Percentiles rank a stretch among this genome's conserved stretches.
phyloP scores from a whole-genome alignment of 2,797 vertebrate genomes.

The Simalia tracyae region DNA sequence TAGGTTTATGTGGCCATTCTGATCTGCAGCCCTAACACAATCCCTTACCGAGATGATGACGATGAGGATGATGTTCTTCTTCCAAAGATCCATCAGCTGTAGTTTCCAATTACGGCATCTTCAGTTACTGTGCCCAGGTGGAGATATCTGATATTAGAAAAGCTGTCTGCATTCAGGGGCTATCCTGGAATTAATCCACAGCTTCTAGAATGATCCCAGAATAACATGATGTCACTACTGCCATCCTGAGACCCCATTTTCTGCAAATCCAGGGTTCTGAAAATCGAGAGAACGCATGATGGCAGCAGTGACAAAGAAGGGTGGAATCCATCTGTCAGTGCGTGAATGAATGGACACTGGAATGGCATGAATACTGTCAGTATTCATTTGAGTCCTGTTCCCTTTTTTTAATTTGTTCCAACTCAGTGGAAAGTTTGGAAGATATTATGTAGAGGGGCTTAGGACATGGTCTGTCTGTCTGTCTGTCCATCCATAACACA shows the following conservation, averaged over 20 bases:
- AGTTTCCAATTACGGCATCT: neutral
- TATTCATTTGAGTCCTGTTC: neutral
- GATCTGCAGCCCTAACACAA: neutral
- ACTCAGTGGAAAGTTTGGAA: neutral
- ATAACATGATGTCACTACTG: neutral
- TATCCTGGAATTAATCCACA: neutral
- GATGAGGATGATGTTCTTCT: neutral
- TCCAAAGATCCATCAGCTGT: neutral
- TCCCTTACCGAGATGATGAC: neutral
- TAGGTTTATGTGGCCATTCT: neutral
- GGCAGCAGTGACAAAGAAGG: neutral
- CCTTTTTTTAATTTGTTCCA: neutral
- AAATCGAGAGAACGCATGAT: neutral
- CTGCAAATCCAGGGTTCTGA: neutral
- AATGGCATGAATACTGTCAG: neutral
- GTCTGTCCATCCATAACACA: neutral
- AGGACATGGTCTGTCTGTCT: neutral
- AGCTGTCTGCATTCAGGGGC: neutral
- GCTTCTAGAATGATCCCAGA: neutral
- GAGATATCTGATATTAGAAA: neutral
- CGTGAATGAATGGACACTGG: neutral
- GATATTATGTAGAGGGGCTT: neutral
- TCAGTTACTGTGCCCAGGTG: neutral
- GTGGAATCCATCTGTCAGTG: neutral
- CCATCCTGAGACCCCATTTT: neutral